Base-by-base conservation (phyloP, 2,888 invertebrate species). In the Tyria jacobaeae region DNA sequence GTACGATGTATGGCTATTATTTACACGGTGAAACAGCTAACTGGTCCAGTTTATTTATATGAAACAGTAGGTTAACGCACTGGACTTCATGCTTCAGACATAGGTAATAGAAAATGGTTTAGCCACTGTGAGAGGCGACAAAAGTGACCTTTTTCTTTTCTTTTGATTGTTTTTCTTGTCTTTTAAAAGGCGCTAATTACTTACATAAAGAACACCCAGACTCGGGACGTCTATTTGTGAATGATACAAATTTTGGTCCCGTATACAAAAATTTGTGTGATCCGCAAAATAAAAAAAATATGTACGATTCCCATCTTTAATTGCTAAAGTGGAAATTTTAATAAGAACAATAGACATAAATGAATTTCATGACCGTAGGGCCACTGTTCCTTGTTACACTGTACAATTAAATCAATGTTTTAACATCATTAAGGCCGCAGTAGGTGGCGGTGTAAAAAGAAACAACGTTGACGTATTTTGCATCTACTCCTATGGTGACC, bases 391-490 rank as follows among this genome's bases (percentile, higher is more conserved):
- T 48, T 25, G 15, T 35, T 35, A 39, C 15, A 37, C 44, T 58
- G 34, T 50, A 25, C 6, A 44, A 15, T 24, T 53, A 31, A 56
- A 60, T 65, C 56, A 62, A 65, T 60, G 56, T 61, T 74, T 76
- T 74, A 66, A 68, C 53, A 57, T 76, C 68, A 76, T 74, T 74
- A 74, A 65, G 55, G 17, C 48, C 44, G 31, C 47, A 35, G 64
- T 54, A 62, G 71, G 63, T 68, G 70, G 67, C 27, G 53, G 57
- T 37, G 55, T 49, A 56, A 68, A 74, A 73, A 74, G 74, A 70
- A 59, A 60, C 41, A 21, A 34, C 60, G 24, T 54, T 68, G 64
- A 57, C 53, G 34, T 55, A 56, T 51, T 70, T 76, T 65, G 60
- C 76, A 76, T 76, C 60, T 35, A 58, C 31, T 37, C 17, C 1